A percentile compares a stretch with the other conserved stretches of the same genome.
Conservation (phyloP, 2,797 vertebrate species). For the Hydrolagus colliei region DNA sequence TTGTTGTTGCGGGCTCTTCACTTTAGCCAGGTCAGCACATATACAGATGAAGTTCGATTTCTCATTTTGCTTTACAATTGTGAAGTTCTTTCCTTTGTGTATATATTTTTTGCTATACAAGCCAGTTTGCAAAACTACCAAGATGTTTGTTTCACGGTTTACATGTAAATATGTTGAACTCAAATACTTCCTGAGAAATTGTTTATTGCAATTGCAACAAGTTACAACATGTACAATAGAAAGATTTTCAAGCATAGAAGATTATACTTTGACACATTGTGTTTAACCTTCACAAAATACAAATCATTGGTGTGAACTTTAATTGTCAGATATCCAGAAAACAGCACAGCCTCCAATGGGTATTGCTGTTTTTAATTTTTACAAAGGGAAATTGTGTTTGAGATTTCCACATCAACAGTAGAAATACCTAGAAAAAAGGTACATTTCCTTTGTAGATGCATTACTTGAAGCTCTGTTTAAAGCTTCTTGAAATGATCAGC, state of each 20-base stretch:
- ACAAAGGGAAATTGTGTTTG: not conserved
- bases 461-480: not conserved
- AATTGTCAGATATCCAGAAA: not conserved
- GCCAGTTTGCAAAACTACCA: not conserved
- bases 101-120: not conserved
- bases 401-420: not conserved
- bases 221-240: conserved; percentile 3
- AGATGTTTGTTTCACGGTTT: not conserved
- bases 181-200: not conserved
- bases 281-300: not conserved
- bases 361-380: not conserved
- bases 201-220: conserved; percentile 11
- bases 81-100: not conserved
- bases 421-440: not conserved
- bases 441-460: not conserved
- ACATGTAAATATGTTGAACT: not conserved
- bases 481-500: not conserved
- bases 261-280: not conserved
- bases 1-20: too few relatives aligned
- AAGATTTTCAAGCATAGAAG: conserved; percentile 7
- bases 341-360: not conserved
- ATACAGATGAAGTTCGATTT: not conserved
- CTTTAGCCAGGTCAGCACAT: too few relatives aligned
- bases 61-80: not conserved
- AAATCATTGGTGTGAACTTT: not conserved